These are phyloP conservation scores for Chamaea fasciata DNA, from an alignment of 2,113 vertebrate genomes.

Conservation along the genomic window DNA sequence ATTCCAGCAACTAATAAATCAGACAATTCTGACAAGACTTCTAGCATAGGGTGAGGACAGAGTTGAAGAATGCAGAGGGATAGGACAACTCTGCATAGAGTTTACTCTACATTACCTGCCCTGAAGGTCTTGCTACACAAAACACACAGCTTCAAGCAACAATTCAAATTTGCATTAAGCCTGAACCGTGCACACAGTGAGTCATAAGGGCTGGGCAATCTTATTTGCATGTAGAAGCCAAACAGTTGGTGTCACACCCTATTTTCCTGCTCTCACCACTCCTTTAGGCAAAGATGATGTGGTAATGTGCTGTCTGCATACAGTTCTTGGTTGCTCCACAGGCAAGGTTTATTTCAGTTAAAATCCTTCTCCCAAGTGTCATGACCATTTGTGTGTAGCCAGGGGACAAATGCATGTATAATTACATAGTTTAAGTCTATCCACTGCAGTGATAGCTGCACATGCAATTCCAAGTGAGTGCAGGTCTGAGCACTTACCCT, in stretches of 20 bases:
- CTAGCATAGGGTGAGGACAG: background rate
- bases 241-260: background rate
- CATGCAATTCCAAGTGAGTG: background rate
- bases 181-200: constrained; percentile 23
- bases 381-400: background rate
- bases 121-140: constrained; percentile 48
- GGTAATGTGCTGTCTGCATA: background rate
- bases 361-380: background rate
- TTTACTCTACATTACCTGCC: constrained; percentile 13
- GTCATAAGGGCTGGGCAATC: constrained; percentile 9
- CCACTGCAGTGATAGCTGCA: background rate
- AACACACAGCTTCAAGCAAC: constrained; percentile 31
- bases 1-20: background rate
- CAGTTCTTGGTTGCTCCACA: background rate
- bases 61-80: background rate
- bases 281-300: background rate
- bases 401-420: background rate
- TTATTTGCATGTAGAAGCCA: constrained; percentile 35
- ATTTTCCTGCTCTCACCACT: background rate
- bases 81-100: background rate
- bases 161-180: constrained; percentile 17
- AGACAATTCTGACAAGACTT: background rate
- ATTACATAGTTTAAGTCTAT: background rate
- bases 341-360: background rate
- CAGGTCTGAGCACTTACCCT: background rate